Evolutionary conservation across 2,888 invertebrate genomes (phyloP).

Genomic region (Agonum fuliginosum): DNA sequence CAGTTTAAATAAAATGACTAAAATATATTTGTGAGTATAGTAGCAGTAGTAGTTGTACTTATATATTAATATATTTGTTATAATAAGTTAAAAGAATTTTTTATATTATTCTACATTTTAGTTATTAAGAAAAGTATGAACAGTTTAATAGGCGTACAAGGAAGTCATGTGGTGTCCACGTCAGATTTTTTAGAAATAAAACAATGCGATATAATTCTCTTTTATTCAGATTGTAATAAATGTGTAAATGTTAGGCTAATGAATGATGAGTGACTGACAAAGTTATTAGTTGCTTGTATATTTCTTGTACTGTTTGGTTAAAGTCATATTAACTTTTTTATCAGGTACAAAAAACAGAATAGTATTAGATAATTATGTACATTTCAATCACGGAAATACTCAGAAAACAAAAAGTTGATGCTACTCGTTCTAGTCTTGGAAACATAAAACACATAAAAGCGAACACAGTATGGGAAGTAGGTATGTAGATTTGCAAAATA

Average conservation of each 20-base stretch:
- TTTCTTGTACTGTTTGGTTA: slow-evolving; percentile 6
- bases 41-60: no score
- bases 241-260: neutral
- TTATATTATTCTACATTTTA: no score
- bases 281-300: slow-evolving; percentile 11
- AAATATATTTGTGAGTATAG: no score
- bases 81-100: no score
- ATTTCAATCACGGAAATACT: slow-evolving; percentile 16
- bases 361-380: slow-evolving; percentile 9
- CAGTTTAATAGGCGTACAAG: no score
- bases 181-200: neutral
- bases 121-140: no score
- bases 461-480: slow-evolving; percentile 25
- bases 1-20: no score
- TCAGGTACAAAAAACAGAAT: no score
- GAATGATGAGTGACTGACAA: neutral
- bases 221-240: neutral
- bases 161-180: no score
- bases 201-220: neutral
- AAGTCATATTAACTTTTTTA: no score
- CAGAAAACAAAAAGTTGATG: neutral
- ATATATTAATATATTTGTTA: no score
- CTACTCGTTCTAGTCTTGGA: no score
- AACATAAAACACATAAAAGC: neutral
- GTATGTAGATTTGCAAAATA: slow-evolving; percentile 11